Percentiles rank a stretch among this genome's conserved stretches.
phyloP scores from a whole-genome alignment of 1,140 invertebrate species.

The Lepidostoma basale region DNA sequence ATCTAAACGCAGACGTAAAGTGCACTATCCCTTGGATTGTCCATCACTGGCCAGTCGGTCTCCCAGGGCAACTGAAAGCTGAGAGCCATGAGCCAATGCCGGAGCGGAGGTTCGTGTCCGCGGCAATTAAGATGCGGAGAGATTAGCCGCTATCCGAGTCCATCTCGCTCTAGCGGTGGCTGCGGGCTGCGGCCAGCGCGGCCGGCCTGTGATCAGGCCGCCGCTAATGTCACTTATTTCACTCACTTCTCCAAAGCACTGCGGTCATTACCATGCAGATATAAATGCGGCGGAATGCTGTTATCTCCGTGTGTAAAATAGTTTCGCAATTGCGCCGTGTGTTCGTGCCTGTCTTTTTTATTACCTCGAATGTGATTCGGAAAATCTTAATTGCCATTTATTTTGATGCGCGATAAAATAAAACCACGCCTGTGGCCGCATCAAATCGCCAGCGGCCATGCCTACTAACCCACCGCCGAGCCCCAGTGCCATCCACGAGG shows the following conservation, averaged over 20 bases:
- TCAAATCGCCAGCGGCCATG: background rate
- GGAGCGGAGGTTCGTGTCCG: constrained; percentile 13
- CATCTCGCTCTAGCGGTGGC: constrained; percentile 14
- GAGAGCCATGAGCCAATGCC: background rate
- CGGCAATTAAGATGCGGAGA: constrained; percentile 39
- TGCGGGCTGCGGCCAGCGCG: constrained; percentile 5
- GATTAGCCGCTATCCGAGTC: constrained; percentile 38
- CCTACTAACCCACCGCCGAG: background rate
- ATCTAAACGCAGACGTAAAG: background rate
- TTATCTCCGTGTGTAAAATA: constrained; percentile 22
- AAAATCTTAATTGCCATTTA: constrained; percentile 26
- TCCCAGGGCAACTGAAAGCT: background rate
- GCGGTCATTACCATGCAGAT: constrained; percentile 35
- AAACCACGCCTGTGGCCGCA: constrained; percentile 4
- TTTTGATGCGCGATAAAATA: constrained; percentile 24
- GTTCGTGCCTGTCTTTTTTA: constrained; percentile 16
- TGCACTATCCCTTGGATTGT: too few species aligned
- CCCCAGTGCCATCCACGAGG: background rate
- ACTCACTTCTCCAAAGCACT: constrained; percentile 35
- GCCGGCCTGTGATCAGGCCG: constrained; percentile 27
- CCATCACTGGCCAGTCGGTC: background rate
- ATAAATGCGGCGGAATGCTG: constrained; percentile 31
- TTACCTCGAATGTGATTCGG: constrained; percentile 22
- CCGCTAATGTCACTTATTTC: constrained; percentile 41
- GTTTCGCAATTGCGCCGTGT: constrained; percentile 22